A percentile compares a stretch with the other conserved stretches of the same genome.
These are phyloP conservation scores for Coluber constrictor DNA, from an alignment of 2,797 vertebrate species.

Conservation along the genomic window DNA sequence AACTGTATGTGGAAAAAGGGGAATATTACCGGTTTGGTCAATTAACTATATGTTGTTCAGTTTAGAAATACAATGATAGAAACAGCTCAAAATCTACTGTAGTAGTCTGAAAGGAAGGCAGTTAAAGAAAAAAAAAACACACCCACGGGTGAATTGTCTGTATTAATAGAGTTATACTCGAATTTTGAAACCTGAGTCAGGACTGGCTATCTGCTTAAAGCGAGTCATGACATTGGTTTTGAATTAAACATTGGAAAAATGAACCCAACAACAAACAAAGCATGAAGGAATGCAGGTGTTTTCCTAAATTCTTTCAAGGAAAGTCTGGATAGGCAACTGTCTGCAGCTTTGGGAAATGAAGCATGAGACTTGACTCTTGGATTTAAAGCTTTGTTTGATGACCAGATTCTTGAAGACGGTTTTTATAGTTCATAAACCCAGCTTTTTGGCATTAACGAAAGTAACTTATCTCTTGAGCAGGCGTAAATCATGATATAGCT, in stretches of 20 bases:
- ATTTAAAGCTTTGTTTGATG: background rate
- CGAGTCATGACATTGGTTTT: background rate
- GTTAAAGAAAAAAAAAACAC: background rate
- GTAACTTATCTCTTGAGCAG: slow-evolving; percentile 61
- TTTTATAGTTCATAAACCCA: background rate
- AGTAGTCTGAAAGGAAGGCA: background rate
- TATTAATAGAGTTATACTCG: background rate
- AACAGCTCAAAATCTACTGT: background rate
- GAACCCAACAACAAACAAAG: background rate
- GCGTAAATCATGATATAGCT: slow-evolving; percentile 84
- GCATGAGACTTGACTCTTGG: background rate
- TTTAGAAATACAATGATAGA: background rate
- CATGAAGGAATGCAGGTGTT: background rate
- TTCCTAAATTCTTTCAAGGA: background rate
- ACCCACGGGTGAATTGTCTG: background rate
- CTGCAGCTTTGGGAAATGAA: background rate
- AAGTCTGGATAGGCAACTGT: background rate
- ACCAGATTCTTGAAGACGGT: background rate
- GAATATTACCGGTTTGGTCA: background rate
- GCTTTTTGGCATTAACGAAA: slow-evolving; percentile 2
- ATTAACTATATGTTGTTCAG: background rate
- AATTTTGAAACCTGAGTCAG: background rate
- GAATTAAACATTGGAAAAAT: background rate
- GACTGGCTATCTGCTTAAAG: background rate
- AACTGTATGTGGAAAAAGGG: background rate